Evolutionary conservation across 2,888 invertebrate genomes (phyloP), one percentile per base, ranked within the genome.

Genomic region (Lithosia quadra): DNA sequence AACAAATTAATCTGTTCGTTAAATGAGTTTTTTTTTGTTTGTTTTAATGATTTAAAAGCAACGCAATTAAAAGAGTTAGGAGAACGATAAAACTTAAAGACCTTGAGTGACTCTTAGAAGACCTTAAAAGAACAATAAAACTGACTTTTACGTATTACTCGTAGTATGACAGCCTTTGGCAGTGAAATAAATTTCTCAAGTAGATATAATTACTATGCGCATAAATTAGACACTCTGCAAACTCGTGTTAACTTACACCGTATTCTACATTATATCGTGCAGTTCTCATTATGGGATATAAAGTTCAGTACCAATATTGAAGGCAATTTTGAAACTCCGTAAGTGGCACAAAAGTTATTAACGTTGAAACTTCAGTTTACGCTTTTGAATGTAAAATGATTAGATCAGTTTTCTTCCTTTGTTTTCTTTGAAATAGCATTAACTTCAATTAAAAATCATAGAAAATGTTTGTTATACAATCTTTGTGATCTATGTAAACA

Each of bases 281-380:
- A 79, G 63, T 39, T 62, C 74, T 77, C 65, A 53, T 69, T 74
- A 73, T 72, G 76, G 73, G 63, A 68, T 74, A 69, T 73, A 79
- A 79, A 79, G 81, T 78, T 79, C 71, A 72, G 72, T 73, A 68
- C 60, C 60, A 64, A 76, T 72, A 69, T 66, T 68, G 71, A 62
- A 69, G 60, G 63, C 70, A 73, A 77, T 79, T 79, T 77, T 77
- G 74, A 77, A 79, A 80, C 79, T 81, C 56, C 58, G 59, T 72
- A 77, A 77, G 73, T 70, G 71, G 72, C 67, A 69, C 70, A 71
- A 77, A 77, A 77, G 71, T 77, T 77, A 68, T 73, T 74, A 70
- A 61, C 61, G 60, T 67, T 62, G n/a, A 68, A 69, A 75, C 72
- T 74, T 71, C 72, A 70, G 71, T 76, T 81, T 73, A 74, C 55